Base-by-base conservation (phyloP, 92 coral and sea anemone species). In the Heteractis magnifica region DNA sequence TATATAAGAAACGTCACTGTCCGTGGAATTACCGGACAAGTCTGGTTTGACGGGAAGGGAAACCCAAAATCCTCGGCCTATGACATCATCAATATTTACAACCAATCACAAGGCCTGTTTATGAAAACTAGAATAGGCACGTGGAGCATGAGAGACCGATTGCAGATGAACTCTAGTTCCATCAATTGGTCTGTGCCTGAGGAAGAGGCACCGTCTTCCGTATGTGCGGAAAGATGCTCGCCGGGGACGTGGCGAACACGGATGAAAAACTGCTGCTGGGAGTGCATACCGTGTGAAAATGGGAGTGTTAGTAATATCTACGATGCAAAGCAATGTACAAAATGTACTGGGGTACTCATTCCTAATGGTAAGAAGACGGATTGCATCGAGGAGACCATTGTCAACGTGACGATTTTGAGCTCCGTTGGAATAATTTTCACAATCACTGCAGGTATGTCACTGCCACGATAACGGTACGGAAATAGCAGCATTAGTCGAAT, bases 251-350 rank as follows among this genome's bases (percentile, higher is more conserved):
- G 81, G 81, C 93, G 90, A 78, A 88, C 92, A 26, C 79, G 49
- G 18, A 84, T 81, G 78, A 85, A 81, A 14, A 83, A 84, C 44
- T 94, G 98, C 56, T 94, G 98, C 70, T 94, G 98, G 98, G 93
- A 90, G 19, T 94, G 98, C 49, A 64, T 79, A 19, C 82, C 77
- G 34, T 94, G 98, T 71, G 83, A 89, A 20, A 75, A 82, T 56
- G 93, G 93, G 21, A 86, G 87, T 8, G 79, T 91, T 34, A 87
- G 86, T 72, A 60, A 53, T 56, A 49, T 18, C 2, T 71, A 85
- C 0, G 88, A 89, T 4, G 80, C 93, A 5, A 49, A 34, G 4
- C 26, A 41, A 11, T 94, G 98, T 41, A 68, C 56, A 8, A 88
- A 72, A 56, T 94, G 98, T 58, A 78, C 89, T 2, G 77, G 48